Evolutionary conservation across 2,797 vertebrate genomes (phyloP).

Genomic region (Catamblyrhynchus diadema): DNA sequence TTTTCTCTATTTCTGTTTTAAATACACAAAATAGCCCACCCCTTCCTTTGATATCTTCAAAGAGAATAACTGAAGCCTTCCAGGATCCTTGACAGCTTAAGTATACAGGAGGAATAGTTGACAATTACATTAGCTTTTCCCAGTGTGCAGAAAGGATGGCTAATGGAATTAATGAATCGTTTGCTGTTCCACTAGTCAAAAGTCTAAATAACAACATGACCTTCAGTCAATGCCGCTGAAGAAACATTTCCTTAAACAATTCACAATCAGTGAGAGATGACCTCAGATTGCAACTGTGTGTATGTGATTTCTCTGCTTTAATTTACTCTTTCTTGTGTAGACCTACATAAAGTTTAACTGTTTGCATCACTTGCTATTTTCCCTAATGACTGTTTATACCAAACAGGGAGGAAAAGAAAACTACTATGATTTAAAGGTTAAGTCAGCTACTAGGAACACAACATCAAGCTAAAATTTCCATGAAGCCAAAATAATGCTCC

Average conservation of each 20-base stretch:
- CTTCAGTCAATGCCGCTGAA: slow-evolving; percentile 29
- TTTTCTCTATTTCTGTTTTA: slow-evolving; percentile 30
- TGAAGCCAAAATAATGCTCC: not conserved
- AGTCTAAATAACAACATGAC: slow-evolving; percentile 47
- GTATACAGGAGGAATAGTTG: slow-evolving; percentile 45
- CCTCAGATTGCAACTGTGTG: not conserved
- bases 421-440: not conserved
- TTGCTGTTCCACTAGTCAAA: slow-evolving; percentile 49
- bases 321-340: not conserved
- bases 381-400: not conserved
- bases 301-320: slow-evolving; percentile 27
- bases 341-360: not conserved
- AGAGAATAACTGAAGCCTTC: slow-evolving; percentile 41
- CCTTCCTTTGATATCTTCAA: slow-evolving; percentile 19
- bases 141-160: slow-evolving; percentile 28
- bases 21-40: slow-evolving; percentile 43
- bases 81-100: slow-evolving; percentile 59
- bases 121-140: slow-evolving; percentile 50
- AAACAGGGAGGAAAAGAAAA: not conserved
- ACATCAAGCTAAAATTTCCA: not conserved
- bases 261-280: not conserved
- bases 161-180: slow-evolving; percentile 61
- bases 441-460: not conserved
- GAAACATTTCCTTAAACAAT: slow-evolving; percentile 2
- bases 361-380: not conserved